Evolutionary conservation across 2,888 invertebrate species (phyloP), one percentile per base, ranked within the genome.

Genomic region (Metalampra italica): DNA sequence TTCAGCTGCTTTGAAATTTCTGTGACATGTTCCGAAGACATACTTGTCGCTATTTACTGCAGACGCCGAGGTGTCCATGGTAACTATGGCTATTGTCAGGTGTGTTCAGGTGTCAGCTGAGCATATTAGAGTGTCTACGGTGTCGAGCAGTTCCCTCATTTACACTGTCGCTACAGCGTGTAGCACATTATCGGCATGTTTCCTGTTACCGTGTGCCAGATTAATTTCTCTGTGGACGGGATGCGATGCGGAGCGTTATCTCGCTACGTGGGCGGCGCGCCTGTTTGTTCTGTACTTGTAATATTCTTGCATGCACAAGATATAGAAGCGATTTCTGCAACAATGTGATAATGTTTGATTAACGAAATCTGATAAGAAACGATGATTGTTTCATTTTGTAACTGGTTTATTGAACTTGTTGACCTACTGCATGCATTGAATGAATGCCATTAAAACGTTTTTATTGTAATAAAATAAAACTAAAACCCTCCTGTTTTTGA

Each of bases 261-360:
- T 71, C 53, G 56, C 77, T 59, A 70, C 76, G 84, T 85, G 82
- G 84, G 82, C 75, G 85, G 82, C 64, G 70, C 55, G 68, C 64
- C 64, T 78, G 78, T 81, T 82, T 79, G 78, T 72, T 77, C 68
- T 73, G 68, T 74, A 78, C 84, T 82, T 82, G 71, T 75, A 81
- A 82, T 81, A 77, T 77, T 81, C 84, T 86, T 87, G 82, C 81
- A 64, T 78, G 68, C 68, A 78, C 81, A 82, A 86, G 87, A 82
- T 84, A 83, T 80, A 61, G 68, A 73, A 83, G 80, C 74, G 75
- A 82, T 82, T 77, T 86, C 88, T 88, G 86, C 72, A 89, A 89
- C 84, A 86, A 86, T 73, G 68, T 68, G 59, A 72, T 64, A 60
- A 60, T 57, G 54, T 65, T 64, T 68, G 56, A 69, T 66, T 46